Conservation (phyloP, 2,888 invertebrate species). For the Melangyna quadrimaculata region DNA sequence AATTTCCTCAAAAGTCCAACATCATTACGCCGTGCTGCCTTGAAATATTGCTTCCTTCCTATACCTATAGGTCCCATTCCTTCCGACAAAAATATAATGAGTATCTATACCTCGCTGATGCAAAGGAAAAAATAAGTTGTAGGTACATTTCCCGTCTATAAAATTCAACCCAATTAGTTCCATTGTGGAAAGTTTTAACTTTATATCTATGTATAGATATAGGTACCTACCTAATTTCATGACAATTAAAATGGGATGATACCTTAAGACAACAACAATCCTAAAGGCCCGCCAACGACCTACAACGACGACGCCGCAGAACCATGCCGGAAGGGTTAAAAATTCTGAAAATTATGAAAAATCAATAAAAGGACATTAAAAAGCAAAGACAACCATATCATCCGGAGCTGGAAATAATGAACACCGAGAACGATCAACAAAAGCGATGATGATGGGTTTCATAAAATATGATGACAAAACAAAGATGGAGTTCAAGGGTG, state of each 20-base stretch:
- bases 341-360: slow-evolving; percentile 61
- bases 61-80: slow-evolving; percentile 8
- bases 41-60: slow-evolving; percentile 2
- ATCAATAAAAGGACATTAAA: slow-evolving; percentile 60
- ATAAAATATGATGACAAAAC: slow-evolving; percentile 45
- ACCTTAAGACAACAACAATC: slow-evolving; percentile 37
- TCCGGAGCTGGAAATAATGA: slow-evolving; percentile 8
- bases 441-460: slow-evolving; percentile 1
- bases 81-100: slow-evolving; percentile 41
- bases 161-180: slow-evolving; percentile 49
- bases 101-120: no score
- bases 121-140: not conserved
- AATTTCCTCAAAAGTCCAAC: slow-evolving; percentile 59
- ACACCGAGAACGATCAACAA: slow-evolving; percentile 38
- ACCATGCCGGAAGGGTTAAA: slow-evolving; percentile 59
- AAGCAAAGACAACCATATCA: slow-evolving; percentile 29
- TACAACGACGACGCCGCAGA: not conserved
- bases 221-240: slow-evolving; percentile 45
- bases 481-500: slow-evolving; percentile 66
- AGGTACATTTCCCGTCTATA: not conserved
- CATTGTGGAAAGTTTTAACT: slow-evolving; percentile 43
- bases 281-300: not conserved
- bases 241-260: slow-evolving; percentile 64
- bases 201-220: not conserved
- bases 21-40: slow-evolving; percentile 28